phyloP scores from a whole-genome alignment of 2,888 invertebrate species.

The Dermolepida albohirtum region DNA sequence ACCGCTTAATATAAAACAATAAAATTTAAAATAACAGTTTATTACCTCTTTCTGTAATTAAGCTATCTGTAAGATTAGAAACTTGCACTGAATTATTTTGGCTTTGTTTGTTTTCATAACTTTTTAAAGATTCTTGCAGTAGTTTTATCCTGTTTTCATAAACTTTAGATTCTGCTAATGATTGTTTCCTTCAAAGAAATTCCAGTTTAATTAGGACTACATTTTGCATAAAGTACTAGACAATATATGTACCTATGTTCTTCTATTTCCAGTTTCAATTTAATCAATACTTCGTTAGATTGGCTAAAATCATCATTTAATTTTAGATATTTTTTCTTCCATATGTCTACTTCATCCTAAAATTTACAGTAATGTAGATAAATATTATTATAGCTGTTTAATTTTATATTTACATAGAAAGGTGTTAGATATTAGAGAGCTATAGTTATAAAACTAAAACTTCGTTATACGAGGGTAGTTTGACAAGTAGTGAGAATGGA shows the following conservation, averaged over 20 bases:
- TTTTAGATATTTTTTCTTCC: conserved; percentile 26
- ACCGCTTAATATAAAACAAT: no score
- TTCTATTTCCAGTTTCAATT: conserved; percentile 38
- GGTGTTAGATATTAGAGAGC: no score
- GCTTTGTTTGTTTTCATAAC: conserved; percentile 38
- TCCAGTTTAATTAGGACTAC: not conserved
- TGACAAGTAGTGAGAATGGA: no score
- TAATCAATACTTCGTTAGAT: conserved; percentile 35
- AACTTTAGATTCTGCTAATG: conserved; percentile 15
- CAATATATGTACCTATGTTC: conserved; percentile 38
- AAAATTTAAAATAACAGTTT: no score
- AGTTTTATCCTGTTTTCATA: conserved; percentile 40
- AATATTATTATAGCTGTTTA: not conserved
- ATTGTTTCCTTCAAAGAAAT: conserved; percentile 28
- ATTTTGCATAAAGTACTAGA: not conserved
- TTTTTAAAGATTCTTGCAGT: conserved; percentile 31
- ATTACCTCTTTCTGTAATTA: conserved; percentile 30
- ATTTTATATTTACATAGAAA: no score
- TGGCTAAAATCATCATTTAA: conserved; percentile 31
- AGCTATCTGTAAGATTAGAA: conserved; percentile 31
- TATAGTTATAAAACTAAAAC: no score
- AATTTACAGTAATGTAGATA: not conserved
- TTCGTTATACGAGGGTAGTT: no score
- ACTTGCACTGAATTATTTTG: conserved; percentile 44
- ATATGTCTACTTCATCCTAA: conserved; percentile 36